These are phyloP conservation scores for Stigmatopora nigra DNA, from an alignment of 2,113 vertebrate species.

Conservation along the genomic window DNA sequence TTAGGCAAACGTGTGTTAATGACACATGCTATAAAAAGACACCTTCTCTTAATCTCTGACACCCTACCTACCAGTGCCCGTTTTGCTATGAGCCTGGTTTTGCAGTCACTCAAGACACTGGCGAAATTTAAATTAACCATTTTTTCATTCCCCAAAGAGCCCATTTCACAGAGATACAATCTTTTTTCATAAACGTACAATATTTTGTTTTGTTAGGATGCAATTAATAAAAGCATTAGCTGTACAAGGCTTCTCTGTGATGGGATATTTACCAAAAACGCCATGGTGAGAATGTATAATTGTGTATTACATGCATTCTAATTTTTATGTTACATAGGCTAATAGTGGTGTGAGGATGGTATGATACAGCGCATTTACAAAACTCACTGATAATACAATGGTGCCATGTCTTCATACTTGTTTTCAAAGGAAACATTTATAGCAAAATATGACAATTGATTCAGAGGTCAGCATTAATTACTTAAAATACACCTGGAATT, in stretches of 20 bases:
- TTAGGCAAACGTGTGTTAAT: slow-evolving; percentile 71
- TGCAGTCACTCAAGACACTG: slow-evolving; percentile 50
- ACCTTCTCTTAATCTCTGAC: slow-evolving; percentile 59
- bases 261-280: background rate
- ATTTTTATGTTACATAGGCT: too few relatives aligned
- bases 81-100: slow-evolving; percentile 43
- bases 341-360: too few relatives aligned
- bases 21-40: slow-evolving; percentile 69
- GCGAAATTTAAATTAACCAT: slow-evolving; percentile 68
- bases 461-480: too few relatives aligned
- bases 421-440: too few relatives aligned
- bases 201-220: slow-evolving; percentile 47
- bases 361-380: too few relatives aligned
- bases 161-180: slow-evolving; percentile 58
- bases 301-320: too few relatives aligned
- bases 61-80: slow-evolving; percentile 52
- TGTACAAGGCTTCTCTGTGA: slow-evolving; percentile 1
- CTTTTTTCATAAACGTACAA: slow-evolving; percentile 63
- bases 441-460: too few relatives aligned
- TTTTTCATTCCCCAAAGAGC: slow-evolving; percentile 59
- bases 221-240: slow-evolving; percentile 39
- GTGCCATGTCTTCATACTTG: too few relatives aligned
- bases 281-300: too few relatives aligned
- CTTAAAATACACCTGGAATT: too few relatives aligned
- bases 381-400: too few relatives aligned